A percentile compares a stretch with the other conserved stretches of the same genome.
These are phyloP conservation scores for Dicentrarchus labrax DNA, from an alignment of 2,113 vertebrate genomes.

Conservation along the genomic window DNA sequence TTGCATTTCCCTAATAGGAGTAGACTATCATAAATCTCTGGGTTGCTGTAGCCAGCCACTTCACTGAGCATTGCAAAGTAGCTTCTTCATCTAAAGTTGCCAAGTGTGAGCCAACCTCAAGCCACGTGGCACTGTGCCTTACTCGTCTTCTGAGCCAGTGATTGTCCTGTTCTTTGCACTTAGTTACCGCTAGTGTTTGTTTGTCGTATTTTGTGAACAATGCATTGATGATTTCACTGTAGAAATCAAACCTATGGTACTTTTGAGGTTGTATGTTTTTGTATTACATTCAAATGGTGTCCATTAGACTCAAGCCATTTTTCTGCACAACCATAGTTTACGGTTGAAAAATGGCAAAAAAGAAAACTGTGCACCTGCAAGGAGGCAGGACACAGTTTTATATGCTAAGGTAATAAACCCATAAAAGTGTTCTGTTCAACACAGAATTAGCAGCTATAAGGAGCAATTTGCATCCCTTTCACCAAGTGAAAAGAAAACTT, in stretches of 20 bases:
- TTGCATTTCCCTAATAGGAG: constrained; percentile 23
- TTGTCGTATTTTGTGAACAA: neutral
- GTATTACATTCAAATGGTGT: neutral
- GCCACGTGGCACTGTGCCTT: constrained; percentile 12
- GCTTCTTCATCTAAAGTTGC: constrained; percentile 13
- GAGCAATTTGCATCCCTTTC: constrained; percentile 71
- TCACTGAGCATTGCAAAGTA: neutral
- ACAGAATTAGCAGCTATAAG: constrained; percentile 24
- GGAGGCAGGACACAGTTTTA: constrained; percentile 15
- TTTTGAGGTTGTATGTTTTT: neutral
- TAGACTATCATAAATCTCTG: constrained; percentile 21
- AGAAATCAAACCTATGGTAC: neutral
- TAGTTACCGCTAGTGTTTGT: neutral
- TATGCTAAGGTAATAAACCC: constrained; percentile 11
- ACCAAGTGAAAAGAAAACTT: constrained; percentile 51
- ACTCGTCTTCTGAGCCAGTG: constrained; percentile 4
- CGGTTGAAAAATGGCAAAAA: constrained; percentile 17
- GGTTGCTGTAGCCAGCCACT: constrained; percentile 33
- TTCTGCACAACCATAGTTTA: neutral
- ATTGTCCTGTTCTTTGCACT: neutral
- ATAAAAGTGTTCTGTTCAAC: constrained; percentile 32
- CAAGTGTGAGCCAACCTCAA: constrained; percentile 31
- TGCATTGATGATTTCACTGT: neutral
- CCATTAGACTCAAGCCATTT: neutral
- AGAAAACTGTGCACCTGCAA: constrained; percentile 25